Base-by-base conservation (phyloP, 2,797 vertebrate genomes). In the Monodelphis domestica region DNA sequence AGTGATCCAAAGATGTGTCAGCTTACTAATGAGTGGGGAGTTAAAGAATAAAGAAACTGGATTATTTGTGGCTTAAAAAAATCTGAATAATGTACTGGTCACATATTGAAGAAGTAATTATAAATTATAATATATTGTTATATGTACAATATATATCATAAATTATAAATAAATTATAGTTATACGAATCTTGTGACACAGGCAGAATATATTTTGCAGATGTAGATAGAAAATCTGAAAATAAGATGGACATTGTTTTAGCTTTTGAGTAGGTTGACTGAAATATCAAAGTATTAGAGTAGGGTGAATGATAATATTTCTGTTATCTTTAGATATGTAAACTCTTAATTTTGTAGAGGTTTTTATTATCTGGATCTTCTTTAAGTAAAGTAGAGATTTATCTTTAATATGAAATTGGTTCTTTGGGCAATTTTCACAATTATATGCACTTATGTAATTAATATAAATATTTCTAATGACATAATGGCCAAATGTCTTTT, bases 391-490 rank as follows among this genome's bases (percentile, higher is more conserved):
- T 33, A 1, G 21, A 10, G 87, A 89, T 90, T 94, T 92, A 12
- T 91, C 88, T 89, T 96, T 91, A 63, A n/a, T n/a, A n/a, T 89
- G 92, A 84, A 56, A 53, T 88, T 94, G 84, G 52, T 45, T 89
- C 6, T 89, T 92, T 91, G 45, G 54, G 88, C 3, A 57, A 90
- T 91, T 92, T 96, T 89, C 10, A 95, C 95, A 96, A 93, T 59
- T 92, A 38, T 88, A 89, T 94, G 94, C 53, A 87, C 50, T 90
- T 91, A 93, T 91, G 51, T 45, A 89, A 89, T 93, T 94, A 94
- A 94, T 54, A 29, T 89, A 91, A 95, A 93, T 53, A 55, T 17
- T 51, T 92, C 57, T 89, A 94, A 92, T 91, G 59, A 93, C 1
- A 88, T 55, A 94, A 91, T 52, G 90, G 51, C 45, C 11, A 54